These are phyloP conservation scores for Rhinoptilus africanus DNA, from an alignment of 2,113 vertebrate genomes.

Conservation along the genomic window DNA sequence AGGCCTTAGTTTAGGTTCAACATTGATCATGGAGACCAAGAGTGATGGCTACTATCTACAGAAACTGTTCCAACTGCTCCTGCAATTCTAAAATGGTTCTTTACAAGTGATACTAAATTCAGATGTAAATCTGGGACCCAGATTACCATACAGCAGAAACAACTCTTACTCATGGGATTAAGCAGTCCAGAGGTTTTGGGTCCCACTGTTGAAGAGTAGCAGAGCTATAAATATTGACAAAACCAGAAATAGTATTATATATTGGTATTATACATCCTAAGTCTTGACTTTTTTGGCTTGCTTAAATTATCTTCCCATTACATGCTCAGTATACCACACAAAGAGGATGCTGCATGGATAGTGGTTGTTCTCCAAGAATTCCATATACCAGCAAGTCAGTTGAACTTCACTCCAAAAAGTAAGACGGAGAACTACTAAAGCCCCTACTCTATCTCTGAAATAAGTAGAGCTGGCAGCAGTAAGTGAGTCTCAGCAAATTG, in stretches of 20 bases:
- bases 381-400: not conserved
- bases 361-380: not conserved
- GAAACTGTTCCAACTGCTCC: not conserved
- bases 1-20: not conserved
- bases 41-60: not conserved
- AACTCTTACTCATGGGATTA: not conserved
- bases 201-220: not conserved
- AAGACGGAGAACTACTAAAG: not conserved
- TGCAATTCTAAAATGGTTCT: not conserved
- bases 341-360: not conserved
- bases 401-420: not conserved
- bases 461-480: not conserved
- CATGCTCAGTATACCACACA: not conserved
- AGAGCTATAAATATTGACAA: not conserved
- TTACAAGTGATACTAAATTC: not conserved
- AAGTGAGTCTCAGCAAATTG: not conserved
- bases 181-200: not conserved
- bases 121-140: not conserved
- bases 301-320: not conserved
- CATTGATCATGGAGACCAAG: not conserved
- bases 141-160: not conserved
- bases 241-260: not conserved
- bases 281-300: not conserved
- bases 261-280: not conserved
- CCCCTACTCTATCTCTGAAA: not conserved